Conservation (phyloP, 1,140 invertebrate genomes). For the Pachypeltis micranthus region DNA sequence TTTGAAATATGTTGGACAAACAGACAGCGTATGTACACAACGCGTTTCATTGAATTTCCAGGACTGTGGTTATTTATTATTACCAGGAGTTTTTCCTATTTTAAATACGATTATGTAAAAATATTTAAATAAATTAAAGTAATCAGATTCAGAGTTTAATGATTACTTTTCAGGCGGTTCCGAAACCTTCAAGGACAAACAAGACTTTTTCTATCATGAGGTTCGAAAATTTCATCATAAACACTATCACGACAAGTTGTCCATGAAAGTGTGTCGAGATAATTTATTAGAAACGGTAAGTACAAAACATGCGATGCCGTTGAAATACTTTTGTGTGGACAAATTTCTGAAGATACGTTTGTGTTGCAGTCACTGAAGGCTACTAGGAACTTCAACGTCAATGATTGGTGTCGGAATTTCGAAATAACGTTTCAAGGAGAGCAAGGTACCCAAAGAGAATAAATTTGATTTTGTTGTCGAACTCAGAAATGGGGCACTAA, state of each 20-base stretch:
- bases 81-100: no score
- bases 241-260: constrained; percentile 70
- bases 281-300: constrained; percentile 65
- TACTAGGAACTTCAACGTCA: constrained; percentile 63
- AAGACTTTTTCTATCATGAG: constrained; percentile 90
- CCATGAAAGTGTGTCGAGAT: constrained; percentile 66
- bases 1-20: no score
- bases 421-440: constrained; percentile 85
- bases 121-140: no score
- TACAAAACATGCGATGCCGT: no score
- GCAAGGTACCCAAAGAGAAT: constrained; percentile 49
- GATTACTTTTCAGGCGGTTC: constrained; percentile 53
- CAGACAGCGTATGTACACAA: no score
- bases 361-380: constrained; percentile 58
- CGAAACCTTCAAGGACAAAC: constrained; percentile 90
- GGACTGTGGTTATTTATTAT: no score
- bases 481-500: no score
- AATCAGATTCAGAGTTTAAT: no score
- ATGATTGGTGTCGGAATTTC: constrained; percentile 87
- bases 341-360: constrained; percentile 9
- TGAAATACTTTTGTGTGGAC: no score
- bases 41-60: no score
- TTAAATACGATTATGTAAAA: no score
- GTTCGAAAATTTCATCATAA: constrained; percentile 73
- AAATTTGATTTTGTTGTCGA: constrained; percentile 26